phyloP scores from a whole-genome alignment of 2,888 invertebrate genomes.

The Cartodere bifasciata region DNA sequence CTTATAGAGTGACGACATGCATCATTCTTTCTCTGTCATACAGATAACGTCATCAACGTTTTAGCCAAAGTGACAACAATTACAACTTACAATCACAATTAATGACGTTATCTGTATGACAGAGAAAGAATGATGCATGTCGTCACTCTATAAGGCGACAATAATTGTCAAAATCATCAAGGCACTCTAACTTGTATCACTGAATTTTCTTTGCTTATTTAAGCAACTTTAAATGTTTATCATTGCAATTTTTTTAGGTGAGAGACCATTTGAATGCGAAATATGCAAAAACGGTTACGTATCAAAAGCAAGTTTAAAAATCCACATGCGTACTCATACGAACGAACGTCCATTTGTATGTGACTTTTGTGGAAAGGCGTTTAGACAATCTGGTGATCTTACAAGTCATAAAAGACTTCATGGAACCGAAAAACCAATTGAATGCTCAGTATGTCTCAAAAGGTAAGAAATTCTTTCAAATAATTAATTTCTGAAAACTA shows the following conservation, averaged over 20 bases:
- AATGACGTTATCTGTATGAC: no score
- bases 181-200: no score
- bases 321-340: constrained; percentile 37
- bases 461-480: constrained; percentile 25
- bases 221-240: background rate
- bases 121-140: no score
- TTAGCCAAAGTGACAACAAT: no score
- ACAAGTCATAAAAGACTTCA: constrained; percentile 36
- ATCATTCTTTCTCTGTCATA: no score
- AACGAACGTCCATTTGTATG: constrained; percentile 36
- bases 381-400: constrained; percentile 34
- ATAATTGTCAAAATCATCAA: no score
- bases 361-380: constrained; percentile 36
- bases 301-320: constrained; percentile 35
- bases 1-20: no score
- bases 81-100: no score
- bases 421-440: constrained; percentile 36
- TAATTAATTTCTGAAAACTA: background rate
- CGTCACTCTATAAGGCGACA: no score
- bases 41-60: no score
- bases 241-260: constrained; percentile 24
- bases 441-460: constrained; percentile 34
- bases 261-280: constrained; percentile 35
- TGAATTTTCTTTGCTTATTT: background rate
- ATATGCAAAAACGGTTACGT: constrained; percentile 36